phyloP scores from a whole-genome alignment of 2,888 invertebrate genomes.

The Eilema caniola region DNA sequence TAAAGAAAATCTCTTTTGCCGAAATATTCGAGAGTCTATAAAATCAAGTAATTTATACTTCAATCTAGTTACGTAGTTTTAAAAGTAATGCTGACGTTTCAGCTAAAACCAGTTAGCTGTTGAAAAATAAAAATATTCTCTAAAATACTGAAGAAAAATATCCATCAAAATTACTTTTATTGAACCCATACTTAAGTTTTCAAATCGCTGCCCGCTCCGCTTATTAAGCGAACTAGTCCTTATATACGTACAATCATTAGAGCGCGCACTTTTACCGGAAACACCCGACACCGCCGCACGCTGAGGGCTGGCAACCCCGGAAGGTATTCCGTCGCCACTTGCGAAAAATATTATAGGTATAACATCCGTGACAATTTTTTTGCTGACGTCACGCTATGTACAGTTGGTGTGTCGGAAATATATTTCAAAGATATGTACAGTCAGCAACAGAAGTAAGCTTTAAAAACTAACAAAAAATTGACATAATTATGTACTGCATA shows the following conservation, averaged over 20 bases:
- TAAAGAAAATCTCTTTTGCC: no score
- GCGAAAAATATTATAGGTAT: background rate
- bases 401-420: background rate
- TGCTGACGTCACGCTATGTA: background rate
- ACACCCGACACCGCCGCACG: constrained; percentile 16
- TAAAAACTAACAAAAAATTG: no score
- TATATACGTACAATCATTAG: constrained; percentile 34
- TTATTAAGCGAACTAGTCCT: constrained; percentile 2
- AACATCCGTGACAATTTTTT: background rate
- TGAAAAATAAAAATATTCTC: no score
- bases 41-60: no score
- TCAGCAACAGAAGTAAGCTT: background rate
- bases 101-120: no score
- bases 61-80: no score
- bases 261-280: constrained; percentile 51
- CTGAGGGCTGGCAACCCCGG: constrained; percentile 25
- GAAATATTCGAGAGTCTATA: no score
- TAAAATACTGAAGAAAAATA: no score
- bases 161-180: background rate
- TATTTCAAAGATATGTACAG: background rate
- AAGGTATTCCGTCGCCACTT: constrained; percentile 28
- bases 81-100: no score
- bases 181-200: background rate
- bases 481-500: no score
- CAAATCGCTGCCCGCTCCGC: constrained; percentile 30